Evolutionary conservation across 30 jellyfish, hydroid and myxozoan genomes (phyloP), one percentile per base, ranked within the genome.

Genomic region (Phacellophora camtschatica): DNA sequence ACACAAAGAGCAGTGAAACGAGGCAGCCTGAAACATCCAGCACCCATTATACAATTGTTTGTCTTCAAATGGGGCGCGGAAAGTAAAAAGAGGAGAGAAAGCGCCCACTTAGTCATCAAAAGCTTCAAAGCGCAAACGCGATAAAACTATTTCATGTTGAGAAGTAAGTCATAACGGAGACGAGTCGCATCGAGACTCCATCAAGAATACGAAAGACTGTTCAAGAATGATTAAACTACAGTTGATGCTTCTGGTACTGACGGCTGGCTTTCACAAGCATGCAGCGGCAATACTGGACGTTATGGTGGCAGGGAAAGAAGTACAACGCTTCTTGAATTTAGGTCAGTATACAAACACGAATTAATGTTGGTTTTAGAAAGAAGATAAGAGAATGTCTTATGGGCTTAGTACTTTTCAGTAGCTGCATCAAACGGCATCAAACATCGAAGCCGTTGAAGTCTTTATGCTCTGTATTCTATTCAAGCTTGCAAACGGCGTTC

Each of bases 291-390:
- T 80, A n/a, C 69, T 80, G 4, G 91, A 80, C 22, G 91, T 80
- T 18, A 80, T 80, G 91, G 91, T 80, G 10, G 91, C 91, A 12
- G 91, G 91, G 8, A 80, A 80, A 80, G 91, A 80, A 43, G 91
- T 80, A 57, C 91, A 80, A 30, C 76, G 91, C 10, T 80, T 80
- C 51, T 56, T 80, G 32, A 67, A 80, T 55, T 80, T 80, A 83
- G 91, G 91, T 80, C 2, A 64, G 91, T 43, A 27, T 57, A 35
- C 58, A 34, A 57, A 50, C 20, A 49, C 59, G 32, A 67, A 74
- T 76, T 58, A 19, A 18, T 76, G 77, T 58, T 76, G 61, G 66
- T 57, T 76, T 53, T 76, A 34, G 48, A 37, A 11, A 61, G 71
- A 20, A 27, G 57, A 57, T 37, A 32, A 11, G 59, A 24, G 48